A percentile compares a stretch with the other conserved stretches of the same genome.
Conservation (phyloP, 2,113 vertebrate genomes). For the Alosa alosa region DNA sequence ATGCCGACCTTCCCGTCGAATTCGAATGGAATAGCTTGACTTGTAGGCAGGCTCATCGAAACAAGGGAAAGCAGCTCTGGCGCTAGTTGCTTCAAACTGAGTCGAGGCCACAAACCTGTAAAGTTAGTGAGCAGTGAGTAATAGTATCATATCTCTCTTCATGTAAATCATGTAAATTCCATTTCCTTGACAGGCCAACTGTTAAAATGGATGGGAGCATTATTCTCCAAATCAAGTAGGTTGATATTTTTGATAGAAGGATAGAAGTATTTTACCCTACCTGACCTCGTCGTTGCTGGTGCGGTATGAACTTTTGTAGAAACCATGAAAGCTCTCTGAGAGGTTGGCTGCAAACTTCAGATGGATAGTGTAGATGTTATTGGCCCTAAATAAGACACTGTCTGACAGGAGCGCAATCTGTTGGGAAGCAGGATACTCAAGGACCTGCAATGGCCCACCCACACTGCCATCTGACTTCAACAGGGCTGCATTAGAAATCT, state of each 20-base stretch:
- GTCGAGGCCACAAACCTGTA: constrained; percentile 81
- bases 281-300: constrained; percentile 77
- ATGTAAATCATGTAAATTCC: background rate
- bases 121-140: constrained; percentile 4
- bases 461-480: constrained; percentile 44
- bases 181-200: background rate
- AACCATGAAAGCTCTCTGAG: constrained; percentile 81
- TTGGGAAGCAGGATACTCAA: constrained; percentile 72
- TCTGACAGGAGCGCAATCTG: constrained; percentile 77
- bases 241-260: background rate
- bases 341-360: constrained; percentile 77
- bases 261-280: constrained; percentile 58
- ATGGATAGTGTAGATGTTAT: constrained; percentile 68
- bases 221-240: no score
- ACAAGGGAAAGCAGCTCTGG: constrained; percentile 86
- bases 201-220: background rate
- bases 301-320: constrained; percentile 88
- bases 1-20: constrained; percentile 76
- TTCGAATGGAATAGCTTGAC: constrained; percentile 80
- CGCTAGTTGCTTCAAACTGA: constrained; percentile 87
- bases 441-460: constrained; percentile 50
- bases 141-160: background rate
- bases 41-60: constrained; percentile 91
- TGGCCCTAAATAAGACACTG: constrained; percentile 57
- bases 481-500: constrained; percentile 64